These are phyloP conservation scores for Lateolabrax maculatus DNA, from an alignment of 2,797 vertebrate species.

Conservation along the genomic window DNA sequence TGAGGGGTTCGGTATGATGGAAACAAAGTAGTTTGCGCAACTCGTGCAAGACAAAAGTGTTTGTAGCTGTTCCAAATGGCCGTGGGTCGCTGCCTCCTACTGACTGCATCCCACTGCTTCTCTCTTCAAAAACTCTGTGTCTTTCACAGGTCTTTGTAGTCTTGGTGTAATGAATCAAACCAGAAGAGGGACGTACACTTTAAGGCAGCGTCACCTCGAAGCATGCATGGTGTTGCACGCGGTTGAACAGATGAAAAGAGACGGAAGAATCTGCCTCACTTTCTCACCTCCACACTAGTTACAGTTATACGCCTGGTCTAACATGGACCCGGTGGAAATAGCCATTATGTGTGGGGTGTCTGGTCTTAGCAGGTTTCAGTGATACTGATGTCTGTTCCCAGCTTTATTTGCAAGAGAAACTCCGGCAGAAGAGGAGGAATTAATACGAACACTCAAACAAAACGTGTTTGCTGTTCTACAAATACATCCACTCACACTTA, in stretches of 20 bases:
- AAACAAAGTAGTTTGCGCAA: no score
- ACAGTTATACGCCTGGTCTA: no score
- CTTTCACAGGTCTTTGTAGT: neutral
- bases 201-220: neutral
- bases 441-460: constrained; percentile 43
- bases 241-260: neutral
- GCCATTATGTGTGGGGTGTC: neutral
- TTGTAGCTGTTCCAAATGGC: no score
- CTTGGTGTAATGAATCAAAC: neutral
- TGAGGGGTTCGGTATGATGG: no score
- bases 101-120: no score
- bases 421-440: constrained; percentile 36
- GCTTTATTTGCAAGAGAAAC: constrained; percentile 4
- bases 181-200: neutral
- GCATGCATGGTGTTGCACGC: neutral
- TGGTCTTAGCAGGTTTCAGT: neutral
- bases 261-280: neutral
- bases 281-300: neutral
- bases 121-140: neutral
- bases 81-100: no score
- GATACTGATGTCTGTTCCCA: neutral
- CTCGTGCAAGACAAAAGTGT: no score
- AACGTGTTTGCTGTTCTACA: constrained; percentile 38
- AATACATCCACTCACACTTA: constrained; percentile 57
- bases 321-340: neutral